These are phyloP conservation scores for Xanthorhoe designata DNA, from an alignment of 2,888 invertebrate genomes.

Conservation along the genomic window DNA sequence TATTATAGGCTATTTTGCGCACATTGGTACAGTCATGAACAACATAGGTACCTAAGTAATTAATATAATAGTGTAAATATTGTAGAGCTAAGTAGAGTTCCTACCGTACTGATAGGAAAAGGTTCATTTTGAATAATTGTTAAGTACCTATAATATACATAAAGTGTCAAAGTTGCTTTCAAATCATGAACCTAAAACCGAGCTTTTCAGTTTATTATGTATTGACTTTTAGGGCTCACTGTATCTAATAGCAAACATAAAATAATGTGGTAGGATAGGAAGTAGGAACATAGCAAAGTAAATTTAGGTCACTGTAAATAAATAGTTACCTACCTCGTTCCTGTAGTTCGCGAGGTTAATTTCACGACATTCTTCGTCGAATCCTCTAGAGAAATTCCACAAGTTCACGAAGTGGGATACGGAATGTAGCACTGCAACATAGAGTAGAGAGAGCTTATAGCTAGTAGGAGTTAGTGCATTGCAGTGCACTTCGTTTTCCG, in stretches of 20 bases:
- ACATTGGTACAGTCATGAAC: not conserved
- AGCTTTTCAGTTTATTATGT: too few species aligned
- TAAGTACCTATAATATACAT: too few species aligned
- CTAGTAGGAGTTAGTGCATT: conserved; percentile 17
- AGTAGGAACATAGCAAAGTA: conserved; percentile 16
- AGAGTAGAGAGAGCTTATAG: conserved; percentile 35
- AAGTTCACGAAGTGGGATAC: conserved; percentile 83
- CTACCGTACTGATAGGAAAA: too few species aligned
- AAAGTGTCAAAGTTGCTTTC: not conserved
- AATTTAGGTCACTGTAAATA: conserved; percentile 30
- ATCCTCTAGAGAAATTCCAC: conserved; percentile 83
- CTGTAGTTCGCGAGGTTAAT: conserved; percentile 81
- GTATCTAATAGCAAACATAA: not conserved
- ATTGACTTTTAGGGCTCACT: not conserved
- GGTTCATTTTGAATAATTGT: too few species aligned
- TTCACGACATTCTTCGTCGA: conserved; percentile 69
- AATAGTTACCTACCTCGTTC: conserved; percentile 72
- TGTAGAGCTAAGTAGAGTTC: not conserved
- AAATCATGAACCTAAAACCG: too few species aligned
- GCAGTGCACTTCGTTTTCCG: conserved; percentile 21
- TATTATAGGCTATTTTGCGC: not conserved
- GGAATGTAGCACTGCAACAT: conserved; percentile 81
- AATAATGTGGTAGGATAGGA: conserved; percentile 28
- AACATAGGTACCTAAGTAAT: not conserved
- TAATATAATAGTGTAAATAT: too few species aligned